Base-by-base conservation (phyloP, 2,113 vertebrate species). In the Raja brachyura region DNA sequence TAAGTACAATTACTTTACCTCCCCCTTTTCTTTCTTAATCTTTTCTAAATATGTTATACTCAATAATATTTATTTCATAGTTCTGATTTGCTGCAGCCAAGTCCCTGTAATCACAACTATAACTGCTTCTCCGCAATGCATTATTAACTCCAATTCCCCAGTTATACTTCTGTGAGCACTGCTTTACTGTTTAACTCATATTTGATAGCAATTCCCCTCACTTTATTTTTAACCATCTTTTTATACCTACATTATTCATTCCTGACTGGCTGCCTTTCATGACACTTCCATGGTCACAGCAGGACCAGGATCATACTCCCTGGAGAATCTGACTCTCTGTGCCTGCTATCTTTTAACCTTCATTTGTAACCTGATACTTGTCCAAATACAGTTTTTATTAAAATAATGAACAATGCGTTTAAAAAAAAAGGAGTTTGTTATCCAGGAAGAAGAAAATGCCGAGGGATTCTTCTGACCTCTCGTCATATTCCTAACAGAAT, bases 271-370 rank as follows among this genome's bases (percentile, higher is more conserved):
- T 66, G 83, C 59, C 83, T 88, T 88, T 88, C 31, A 33, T 88
- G 83, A 66, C 83, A 88, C n/a, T 88, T 88, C 83, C 56, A 88
- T 66, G 83, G 83, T 63, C 83, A 88, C 83, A 88, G 59, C 83
- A 88, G 83, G 83, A 31, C 13, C 31, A 61, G 83, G 59, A 88
- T 88, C n/a, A 88, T 88, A n/a, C n/a, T 88, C 83, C 83, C 83
- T 63, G n/a, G 83, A 66, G 83, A 88, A 88, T 88, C 28, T 31
- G 59, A 31, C 61, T 88, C 5, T 31, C 5, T 31, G 59, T 16
- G 56, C 56, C 56, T 86, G 56, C 13, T 86, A 16, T 63, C 83
- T n/a, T 63, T 88, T 88, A 88, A 88, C 59, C 83, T 88, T 63
- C 59, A 88, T 88, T 66, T 28, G 83, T 61, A 16, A 31, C 59